A percentile compares a stretch with the other conserved stretches of the same genome.
Evolutionary conservation across 2,113 vertebrate species (phyloP).

Genomic region (Antechinus flavipes): DNA sequence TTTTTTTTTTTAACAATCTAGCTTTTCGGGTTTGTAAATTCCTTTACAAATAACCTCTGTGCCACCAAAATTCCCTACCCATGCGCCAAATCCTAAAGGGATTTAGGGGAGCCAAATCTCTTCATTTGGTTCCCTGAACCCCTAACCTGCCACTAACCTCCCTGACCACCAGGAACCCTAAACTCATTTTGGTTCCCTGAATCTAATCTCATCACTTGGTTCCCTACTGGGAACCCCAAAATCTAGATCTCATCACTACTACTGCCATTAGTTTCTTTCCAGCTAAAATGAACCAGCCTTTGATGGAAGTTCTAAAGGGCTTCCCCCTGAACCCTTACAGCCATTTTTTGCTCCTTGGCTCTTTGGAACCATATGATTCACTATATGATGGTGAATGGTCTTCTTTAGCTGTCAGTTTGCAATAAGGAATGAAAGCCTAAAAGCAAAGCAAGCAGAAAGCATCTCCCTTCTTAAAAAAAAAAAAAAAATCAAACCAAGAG

Average conservation of each 20-base stretch:
- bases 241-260: not conserved
- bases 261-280: conserved; percentile 1
- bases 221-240: too few relatives aligned
- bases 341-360: not conserved
- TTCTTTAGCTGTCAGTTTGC: conserved; percentile 22
- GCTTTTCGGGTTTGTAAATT: too few relatives aligned
- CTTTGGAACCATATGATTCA: not conserved
- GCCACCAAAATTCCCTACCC: too few relatives aligned
- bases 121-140: too few relatives aligned
- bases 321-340: conserved; percentile 22
- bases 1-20: too few relatives aligned
- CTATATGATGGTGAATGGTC: not conserved
- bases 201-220: too few relatives aligned
- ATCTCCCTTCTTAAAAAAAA: conserved; percentile 26
- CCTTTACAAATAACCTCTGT: too few relatives aligned
- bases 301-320: not conserved
- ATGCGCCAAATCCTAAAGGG: too few relatives aligned
- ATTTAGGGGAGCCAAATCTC: too few relatives aligned
- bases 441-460: conserved; percentile 48
- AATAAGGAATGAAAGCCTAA: conserved; percentile 38
- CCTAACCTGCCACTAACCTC: too few relatives aligned
- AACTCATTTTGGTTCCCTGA: too few relatives aligned
- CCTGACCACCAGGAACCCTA: too few relatives aligned
- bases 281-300: conserved; percentile 36
- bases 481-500: conserved; percentile 58